These are phyloP conservation scores for Platerodrilus igneus DNA, from an alignment of 2,888 invertebrate species.

Conservation along the genomic window DNA sequence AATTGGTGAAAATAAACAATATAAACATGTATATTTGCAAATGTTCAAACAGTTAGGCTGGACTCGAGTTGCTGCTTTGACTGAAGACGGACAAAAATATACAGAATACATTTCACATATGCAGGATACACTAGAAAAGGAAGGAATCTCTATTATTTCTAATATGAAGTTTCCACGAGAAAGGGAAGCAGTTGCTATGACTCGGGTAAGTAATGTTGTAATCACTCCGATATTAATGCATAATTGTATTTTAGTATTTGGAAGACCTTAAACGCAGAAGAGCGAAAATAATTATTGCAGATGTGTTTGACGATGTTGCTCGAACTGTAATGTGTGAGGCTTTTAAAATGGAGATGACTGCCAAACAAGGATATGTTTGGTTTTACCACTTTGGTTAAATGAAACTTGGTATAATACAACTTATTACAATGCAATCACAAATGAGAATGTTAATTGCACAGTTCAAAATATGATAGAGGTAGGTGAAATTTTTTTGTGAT, in stretches of 20 bases:
- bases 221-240: neutral
- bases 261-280: slow-evolving; percentile 60
- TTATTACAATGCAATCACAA: slow-evolving; percentile 43
- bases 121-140: slow-evolving; percentile 59
- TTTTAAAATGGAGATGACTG: slow-evolving; percentile 63
- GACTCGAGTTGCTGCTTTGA: slow-evolving; percentile 69
- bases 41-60: slow-evolving; percentile 60
- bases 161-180: slow-evolving; percentile 66
- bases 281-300: slow-evolving; percentile 74
- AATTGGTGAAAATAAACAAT: slow-evolving; percentile 71
- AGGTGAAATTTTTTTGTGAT: too few species aligned
- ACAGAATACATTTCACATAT: slow-evolving; percentile 71
- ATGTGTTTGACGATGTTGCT: slow-evolving; percentile 68
- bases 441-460: slow-evolving; percentile 55
- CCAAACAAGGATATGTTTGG: slow-evolving; percentile 75
- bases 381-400: slow-evolving; percentile 74
- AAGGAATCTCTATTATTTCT: slow-evolving; percentile 60
- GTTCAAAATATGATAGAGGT: slow-evolving; percentile 57
- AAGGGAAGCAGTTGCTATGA: slow-evolving; percentile 53
- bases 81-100: slow-evolving; percentile 75
- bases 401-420: slow-evolving; percentile 60
- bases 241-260: slow-evolving; percentile 52
- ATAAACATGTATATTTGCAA: slow-evolving; percentile 61
- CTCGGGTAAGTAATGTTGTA: slow-evolving; percentile 48
- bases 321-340: slow-evolving; percentile 81